Base-by-base conservation (phyloP, 2,888 invertebrate species). In the Zygogramma bicolorata region DNA sequence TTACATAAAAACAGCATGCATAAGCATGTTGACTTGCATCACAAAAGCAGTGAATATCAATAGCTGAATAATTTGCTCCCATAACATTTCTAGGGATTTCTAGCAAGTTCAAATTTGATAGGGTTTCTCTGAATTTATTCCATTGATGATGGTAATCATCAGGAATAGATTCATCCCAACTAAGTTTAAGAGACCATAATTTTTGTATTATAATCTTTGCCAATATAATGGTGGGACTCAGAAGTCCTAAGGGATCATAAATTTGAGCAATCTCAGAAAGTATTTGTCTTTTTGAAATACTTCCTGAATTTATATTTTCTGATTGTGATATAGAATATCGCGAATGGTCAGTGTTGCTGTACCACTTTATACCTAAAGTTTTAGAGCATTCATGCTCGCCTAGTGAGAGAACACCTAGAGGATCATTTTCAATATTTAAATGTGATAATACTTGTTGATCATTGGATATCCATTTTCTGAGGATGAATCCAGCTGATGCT, bases 221-320 rank as follows among this genome's bases (percentile, higher is more conserved):
- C 13, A 38, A 20, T 7, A 70, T 58, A 18, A 60, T 58, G 3
- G 58, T 46, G 2, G 69, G 62, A 31, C 34, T 62, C 61, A 58
- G 27, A 25, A 66, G 40, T n/a, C 70, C 73, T 15, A 73, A 22
- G 1, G 69, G 73, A 53, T 69, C 73, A 40, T 61, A 73, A 15
- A 73, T 65, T n/a, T 61, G 62, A 8, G 68, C 29, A 15, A 69
- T 61, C 13, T 53, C 13, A 20, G 68, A 73, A 13, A 69, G 53
- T 27, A 71, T 67, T 2, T 29, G 10, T 40, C 71, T 40, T 59
- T 71, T 71, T 10, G 60, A 63, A 22, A 62, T 25, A 1, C n/a
- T 25, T 7, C n/a, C 15, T 7, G 25, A 20, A 1, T 25, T 15
- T 13, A 2, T 15, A 13, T 40, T 58, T 10, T 29, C 63, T 13